Evolutionary conservation across 2,888 invertebrate genomes (phyloP), one percentile per base, ranked within the genome.

Genomic region (Entomobrya multifasciata): DNA sequence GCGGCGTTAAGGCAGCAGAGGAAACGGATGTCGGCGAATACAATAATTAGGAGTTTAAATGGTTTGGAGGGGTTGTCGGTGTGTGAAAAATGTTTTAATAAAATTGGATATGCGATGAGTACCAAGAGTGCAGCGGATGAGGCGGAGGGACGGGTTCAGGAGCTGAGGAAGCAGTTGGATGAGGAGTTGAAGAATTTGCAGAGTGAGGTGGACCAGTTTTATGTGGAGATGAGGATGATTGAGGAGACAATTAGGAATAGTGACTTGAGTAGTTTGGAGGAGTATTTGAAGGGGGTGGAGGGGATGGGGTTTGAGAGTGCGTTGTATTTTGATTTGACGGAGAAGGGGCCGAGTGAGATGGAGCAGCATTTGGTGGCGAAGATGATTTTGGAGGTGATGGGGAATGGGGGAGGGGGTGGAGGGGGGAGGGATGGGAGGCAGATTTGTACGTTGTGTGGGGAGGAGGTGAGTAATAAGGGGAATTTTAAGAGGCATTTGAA

Each of bases 221-320:
- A 47, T 27, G 72, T 20, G n/a, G 72, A 72, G 6, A 72, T 72
- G 72, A 72, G 17, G n/a, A 17, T 2, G 15, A 72, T 72, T 72
- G 72, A 72, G 17, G 27, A 47, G 1, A 27, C 25, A n/a, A 49
- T 72, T 13, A 52, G 27, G 2, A 72, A 15, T 8, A 11, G 25
- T 1, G 72, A 72, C 17, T 25, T 49, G 52, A 8, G n/a, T 11
- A 27, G 49, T n/a, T 41, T 72, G 52, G 72, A 72, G 15, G 30
- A 25, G 4, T 72, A 49, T 41, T n/a, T 72, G 36, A 25, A 44
- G 25, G 25, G 8, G 0, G 49, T 72, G 25, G 72, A 25, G 49
- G 44, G n/a, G n/a, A n/a, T n/a, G n/a, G n/a, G n/a, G n/a, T 60
- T 41, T 25, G 77, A 41, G 0, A 5, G 13, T 22, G 22, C 77